Base-by-base conservation (phyloP, 2,797 vertebrate species). In the Rhodeus uyekii region DNA sequence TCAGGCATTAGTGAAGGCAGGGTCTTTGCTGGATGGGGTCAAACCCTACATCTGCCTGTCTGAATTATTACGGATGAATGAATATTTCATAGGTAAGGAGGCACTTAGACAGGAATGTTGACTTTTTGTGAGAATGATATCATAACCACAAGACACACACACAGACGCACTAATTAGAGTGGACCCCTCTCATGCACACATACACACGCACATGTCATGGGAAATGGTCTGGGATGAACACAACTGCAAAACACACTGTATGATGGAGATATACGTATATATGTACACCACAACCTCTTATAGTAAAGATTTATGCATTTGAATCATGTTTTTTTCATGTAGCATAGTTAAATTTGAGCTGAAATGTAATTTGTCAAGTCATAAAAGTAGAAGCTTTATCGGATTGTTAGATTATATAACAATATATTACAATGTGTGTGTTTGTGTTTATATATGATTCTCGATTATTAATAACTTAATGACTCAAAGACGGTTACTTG, bases 71-170 rank as follows among this genome's bases (percentile, higher is more conserved):
- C 88, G 92, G 94, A 91, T 14, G 76, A 88, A 95, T 95, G 91
- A 95, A 95, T 95, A 93, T 95, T 95, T 95, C 89, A 95, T 95
- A 93, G 90, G 89, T 93, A 89, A 90, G 91, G 90, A 91, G 94
- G 94, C 94, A 95, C 94, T 95, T 95, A 95, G 93, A 89, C 92
- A 91, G 92, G 90, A 94, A 94, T 93, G 93, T 89, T 87, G 87
- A 91, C 87, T 93, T 94, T 94, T 94, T 93, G 92, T 93, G 85
- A 87, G 90, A 92, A 94, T 95, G 94, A 95, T 95, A 95, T 95
- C 94, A 95, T 95, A 95, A 95, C 94, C 94, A 92, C 94, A 95
- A 94, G 91, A 94, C 94, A 93, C 60, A 88, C 60, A 88, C 86
- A 86, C 85, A 89, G 89, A 91, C 87, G 88, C 83, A 22, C 81